These are phyloP conservation scores for Uropsilus gracilis DNA, from an alignment of 2,113 vertebrate genomes.

Conservation along the genomic window DNA sequence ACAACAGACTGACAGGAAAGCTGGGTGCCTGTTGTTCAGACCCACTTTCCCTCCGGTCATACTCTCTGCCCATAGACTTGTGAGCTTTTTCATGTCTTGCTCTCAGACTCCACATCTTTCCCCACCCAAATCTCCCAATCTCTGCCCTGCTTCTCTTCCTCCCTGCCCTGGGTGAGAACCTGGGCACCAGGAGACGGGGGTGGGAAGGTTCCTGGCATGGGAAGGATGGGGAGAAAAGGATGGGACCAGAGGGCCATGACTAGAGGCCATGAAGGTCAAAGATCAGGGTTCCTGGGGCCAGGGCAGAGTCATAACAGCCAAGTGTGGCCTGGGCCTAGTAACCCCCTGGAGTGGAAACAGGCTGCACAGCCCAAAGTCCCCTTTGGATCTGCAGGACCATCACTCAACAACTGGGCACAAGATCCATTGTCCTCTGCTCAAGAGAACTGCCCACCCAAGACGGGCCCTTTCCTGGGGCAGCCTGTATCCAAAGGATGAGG, in stretches of 20 bases:
- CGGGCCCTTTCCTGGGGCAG: background rate
- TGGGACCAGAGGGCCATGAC: background rate
- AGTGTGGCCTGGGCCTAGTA: background rate
- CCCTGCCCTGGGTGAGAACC: background rate
- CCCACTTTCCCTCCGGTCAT: rapidly evolving
- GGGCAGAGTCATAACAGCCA: background rate
- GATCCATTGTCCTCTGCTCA: background rate
- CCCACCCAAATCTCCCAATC: too few relatives aligned
- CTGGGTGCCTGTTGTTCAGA: background rate
- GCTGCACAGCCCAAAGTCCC: too few relatives aligned
- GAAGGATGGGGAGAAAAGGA: too few relatives aligned
- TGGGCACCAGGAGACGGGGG: too few relatives aligned
- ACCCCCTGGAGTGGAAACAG: background rate
- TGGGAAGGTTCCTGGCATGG: too few relatives aligned
- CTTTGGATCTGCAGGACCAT: background rate
- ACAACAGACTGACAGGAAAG: background rate
- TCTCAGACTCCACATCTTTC: background rate
- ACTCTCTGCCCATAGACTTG: background rate
- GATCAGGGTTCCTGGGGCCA: background rate
- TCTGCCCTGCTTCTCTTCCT: background rate
- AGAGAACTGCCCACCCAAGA: rapidly evolving
- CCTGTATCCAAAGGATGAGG: too few relatives aligned
- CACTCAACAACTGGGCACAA: background rate
- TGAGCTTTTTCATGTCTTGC: rapidly evolving
- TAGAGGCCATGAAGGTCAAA: background rate